A percentile compares a stretch with the other conserved stretches of the same genome.
phyloP scores from a whole-genome alignment of 2,797 vertebrate genomes.

The Urocyon cinereoargenteus region DNA sequence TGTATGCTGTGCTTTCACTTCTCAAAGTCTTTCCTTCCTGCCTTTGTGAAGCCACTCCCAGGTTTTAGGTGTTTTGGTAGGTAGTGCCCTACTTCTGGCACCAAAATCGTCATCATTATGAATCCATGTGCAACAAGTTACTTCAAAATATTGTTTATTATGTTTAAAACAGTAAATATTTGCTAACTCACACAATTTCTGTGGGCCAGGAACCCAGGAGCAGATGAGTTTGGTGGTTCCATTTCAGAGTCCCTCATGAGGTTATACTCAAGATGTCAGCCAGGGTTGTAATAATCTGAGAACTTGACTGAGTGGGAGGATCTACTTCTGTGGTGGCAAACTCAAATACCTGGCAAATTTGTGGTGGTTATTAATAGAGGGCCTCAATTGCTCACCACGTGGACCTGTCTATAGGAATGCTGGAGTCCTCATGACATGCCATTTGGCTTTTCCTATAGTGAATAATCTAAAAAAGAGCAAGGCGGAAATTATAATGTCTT shows the following conservation, averaged over 20 bases:
- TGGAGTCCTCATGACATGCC: neutral
- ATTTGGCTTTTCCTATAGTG: neutral
- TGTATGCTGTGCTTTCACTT: neutral
- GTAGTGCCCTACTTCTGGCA: neutral
- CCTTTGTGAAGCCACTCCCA: neutral
- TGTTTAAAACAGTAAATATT: neutral
- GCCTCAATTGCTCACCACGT: neutral
- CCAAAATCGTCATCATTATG: neutral
- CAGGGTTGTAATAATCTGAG: neutral
- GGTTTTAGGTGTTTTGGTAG: neutral
- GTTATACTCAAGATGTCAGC: neutral
- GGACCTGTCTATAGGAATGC: neutral
- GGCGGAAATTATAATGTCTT: neutral
- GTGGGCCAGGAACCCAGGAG: neutral
- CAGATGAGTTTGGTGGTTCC: neutral
- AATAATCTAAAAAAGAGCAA: neutral
- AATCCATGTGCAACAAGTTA: neutral
- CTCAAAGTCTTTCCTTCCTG: neutral
- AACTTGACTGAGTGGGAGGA: neutral
- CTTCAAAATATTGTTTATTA: neutral
- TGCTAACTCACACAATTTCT: neutral
- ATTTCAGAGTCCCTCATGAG: neutral
- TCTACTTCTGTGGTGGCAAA: neutral
- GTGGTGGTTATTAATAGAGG: neutral
- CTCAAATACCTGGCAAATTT: neutral